Evolutionary conservation across 92 coral and sea anemone genomes (phyloP).

Genomic region (Parazoanthus atlanticus): DNA sequence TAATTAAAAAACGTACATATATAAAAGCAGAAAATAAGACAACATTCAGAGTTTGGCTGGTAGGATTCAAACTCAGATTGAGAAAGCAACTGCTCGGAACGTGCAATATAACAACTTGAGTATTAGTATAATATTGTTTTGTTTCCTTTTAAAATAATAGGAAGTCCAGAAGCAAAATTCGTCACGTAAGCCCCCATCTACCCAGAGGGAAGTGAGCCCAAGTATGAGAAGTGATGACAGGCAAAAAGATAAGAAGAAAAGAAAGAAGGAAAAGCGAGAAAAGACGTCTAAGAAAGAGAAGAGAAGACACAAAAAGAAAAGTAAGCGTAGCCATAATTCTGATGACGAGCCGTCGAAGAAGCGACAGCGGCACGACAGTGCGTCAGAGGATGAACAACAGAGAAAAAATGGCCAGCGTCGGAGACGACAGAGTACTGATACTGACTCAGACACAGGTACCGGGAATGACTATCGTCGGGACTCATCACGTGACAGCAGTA

Average conservation of each 20-base stretch:
- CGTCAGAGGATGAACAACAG: conserved; percentile 35
- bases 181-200: background rate
- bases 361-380: conserved; percentile 41
- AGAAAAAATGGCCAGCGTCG: background rate
- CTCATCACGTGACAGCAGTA: background rate
- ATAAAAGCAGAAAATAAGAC: too few relatives aligned
- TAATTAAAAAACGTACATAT: too few relatives aligned
- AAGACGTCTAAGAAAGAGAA: conserved; percentile 62
- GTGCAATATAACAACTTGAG: background rate
- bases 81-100: background rate
- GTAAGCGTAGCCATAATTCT: conserved; percentile 36
- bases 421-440: conserved; percentile 7
- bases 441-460: background rate
- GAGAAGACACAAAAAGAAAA: conserved; percentile 46
- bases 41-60: too few relatives aligned
- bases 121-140: background rate
- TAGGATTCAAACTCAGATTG: too few relatives aligned
- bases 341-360: background rate
- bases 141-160: background rate
- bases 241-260: conserved; percentile 49
- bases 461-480: background rate
- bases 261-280: conserved; percentile 68
- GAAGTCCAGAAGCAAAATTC: background rate
- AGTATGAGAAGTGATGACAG: conserved; percentile 36
- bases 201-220: background rate